Evolutionary conservation across 1,140 invertebrate genomes (phyloP).

Genomic region (Lasaia peninsularis): DNA sequence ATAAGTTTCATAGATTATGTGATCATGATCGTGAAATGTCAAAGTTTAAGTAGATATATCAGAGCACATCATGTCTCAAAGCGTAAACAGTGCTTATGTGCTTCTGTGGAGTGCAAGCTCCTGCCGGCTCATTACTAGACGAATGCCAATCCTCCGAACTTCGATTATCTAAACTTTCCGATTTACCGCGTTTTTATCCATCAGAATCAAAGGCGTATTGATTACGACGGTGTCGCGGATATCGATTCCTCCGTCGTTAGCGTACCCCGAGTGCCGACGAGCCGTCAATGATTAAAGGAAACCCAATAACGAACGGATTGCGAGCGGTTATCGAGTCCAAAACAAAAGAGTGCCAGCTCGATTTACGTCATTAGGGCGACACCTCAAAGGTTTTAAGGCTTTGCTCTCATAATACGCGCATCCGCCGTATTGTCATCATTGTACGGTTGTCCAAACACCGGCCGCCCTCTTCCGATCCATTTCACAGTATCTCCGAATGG

Average conservation of each 20-base stretch:
- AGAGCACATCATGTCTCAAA: too few species aligned
- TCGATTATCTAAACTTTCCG: conserved; percentile 25
- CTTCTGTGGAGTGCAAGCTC: too few species aligned
- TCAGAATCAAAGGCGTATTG: conserved; percentile 58
- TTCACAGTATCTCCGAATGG: conserved; percentile 28
- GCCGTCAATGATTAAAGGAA: conserved; percentile 67
- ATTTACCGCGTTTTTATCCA: conserved; percentile 45
- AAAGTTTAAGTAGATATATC: too few species aligned
- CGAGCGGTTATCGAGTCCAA: conserved; percentile 49
- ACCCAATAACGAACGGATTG: conserved; percentile 58
- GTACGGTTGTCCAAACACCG: conserved; percentile 51
- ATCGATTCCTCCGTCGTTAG: conserved; percentile 53
- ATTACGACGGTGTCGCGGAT: conserved; percentile 36
- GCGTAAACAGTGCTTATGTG: too few species aligned
- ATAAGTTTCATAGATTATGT: too few species aligned
- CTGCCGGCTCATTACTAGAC: not conserved
- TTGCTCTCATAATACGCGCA: conserved; percentile 27
- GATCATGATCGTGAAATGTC: too few species aligned
- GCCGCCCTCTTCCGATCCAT: conserved; percentile 34
- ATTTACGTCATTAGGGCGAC: conserved; percentile 59
- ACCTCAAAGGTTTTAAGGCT: conserved; percentile 39
- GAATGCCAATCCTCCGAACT: not conserved
- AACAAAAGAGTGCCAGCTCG: conserved; percentile 58
- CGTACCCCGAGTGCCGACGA: conserved; percentile 34
- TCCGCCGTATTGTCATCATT: conserved; percentile 39